phyloP scores from a whole-genome alignment of 2,113 vertebrate genomes.

The Leucoraja erinaceus region DNA sequence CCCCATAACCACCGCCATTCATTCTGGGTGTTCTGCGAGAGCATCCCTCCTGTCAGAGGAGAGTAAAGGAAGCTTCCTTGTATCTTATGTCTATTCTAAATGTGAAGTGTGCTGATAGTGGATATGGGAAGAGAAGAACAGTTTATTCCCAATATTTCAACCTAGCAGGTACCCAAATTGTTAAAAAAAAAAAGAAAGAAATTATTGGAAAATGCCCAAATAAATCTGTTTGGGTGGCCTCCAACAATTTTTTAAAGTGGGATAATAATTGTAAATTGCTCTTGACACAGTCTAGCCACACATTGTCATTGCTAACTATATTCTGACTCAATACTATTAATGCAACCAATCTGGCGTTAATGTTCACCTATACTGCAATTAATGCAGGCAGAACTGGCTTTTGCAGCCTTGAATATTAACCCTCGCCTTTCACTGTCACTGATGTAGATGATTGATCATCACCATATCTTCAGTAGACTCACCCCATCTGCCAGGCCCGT shows the following conservation, averaged over 20 bases:
- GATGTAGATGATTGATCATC: conserved; percentile 16
- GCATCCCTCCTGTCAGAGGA: not conserved
- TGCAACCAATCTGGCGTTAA: not conserved
- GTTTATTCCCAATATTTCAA: not conserved
- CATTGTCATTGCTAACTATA: not conserved
- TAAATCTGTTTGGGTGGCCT: not conserved
- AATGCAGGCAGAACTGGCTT: not conserved
- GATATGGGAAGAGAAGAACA: not conserved
- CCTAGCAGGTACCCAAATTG: not conserved
- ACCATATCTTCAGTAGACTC: not conserved
- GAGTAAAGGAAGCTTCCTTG: not conserved
- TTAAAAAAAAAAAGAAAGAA: not conserved
- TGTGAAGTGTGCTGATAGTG: not conserved
- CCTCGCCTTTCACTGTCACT: not conserved
- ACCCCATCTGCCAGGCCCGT: not conserved
- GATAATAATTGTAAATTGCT: not conserved
- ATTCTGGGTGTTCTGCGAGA: too few relatives aligned
- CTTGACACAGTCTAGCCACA: not conserved
- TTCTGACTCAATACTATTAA: conserved; percentile 12
- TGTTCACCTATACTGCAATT: not conserved
- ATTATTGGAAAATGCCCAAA: not conserved
- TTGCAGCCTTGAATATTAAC: not conserved
- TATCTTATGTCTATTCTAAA: not conserved
- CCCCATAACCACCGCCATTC: too few relatives aligned
- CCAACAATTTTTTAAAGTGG: not conserved